A percentile compares a stretch with the other conserved stretches of the same genome.
Conservation (phyloP, 2,797 vertebrate genomes). For the Arnoldichthys spilopterus region DNA sequence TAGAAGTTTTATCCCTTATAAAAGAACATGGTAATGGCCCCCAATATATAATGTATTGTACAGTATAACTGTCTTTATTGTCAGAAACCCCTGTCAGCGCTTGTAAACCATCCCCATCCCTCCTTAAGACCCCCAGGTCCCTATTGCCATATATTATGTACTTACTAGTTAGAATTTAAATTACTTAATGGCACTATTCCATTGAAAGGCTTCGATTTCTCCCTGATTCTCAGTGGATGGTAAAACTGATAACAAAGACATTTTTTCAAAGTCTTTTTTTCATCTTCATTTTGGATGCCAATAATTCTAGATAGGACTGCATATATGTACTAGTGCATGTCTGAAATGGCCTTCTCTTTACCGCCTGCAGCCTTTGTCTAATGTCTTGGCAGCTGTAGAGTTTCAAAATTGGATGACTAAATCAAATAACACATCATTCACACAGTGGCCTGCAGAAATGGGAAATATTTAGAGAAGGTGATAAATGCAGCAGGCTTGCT, state of each 20-base stretch:
- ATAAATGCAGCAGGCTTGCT: slow-evolving; percentile 65
- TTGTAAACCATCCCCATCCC: too few relatives aligned
- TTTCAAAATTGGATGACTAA: slow-evolving; percentile 56
- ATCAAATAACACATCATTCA: slow-evolving; percentile 35
- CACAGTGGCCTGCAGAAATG: slow-evolving; percentile 62
- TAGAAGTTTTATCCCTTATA: too few relatives aligned
- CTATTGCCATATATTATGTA: too few relatives aligned
- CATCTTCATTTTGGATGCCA: not conserved
- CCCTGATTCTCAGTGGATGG: not conserved
- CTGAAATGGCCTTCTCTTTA: slow-evolving; percentile 1
- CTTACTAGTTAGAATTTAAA: too few relatives aligned
- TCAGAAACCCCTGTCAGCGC: too few relatives aligned
- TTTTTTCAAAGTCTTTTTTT: not conserved
- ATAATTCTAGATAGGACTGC: not conserved
- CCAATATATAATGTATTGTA: too few relatives aligned
- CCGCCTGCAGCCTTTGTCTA: not conserved
- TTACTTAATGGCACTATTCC: too few relatives aligned
- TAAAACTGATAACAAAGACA: not conserved
- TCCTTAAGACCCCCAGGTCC: too few relatives aligned
- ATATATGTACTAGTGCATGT: not conserved
- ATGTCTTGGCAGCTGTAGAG: slow-evolving; percentile 51
- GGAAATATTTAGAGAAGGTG: slow-evolving; percentile 60
- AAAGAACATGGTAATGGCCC: too few relatives aligned
- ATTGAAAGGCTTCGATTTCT: not conserved
- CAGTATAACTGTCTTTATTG: too few relatives aligned